phyloP scores from a whole-genome alignment of 2,113 vertebrate species.

The Dolichotis patagonum region DNA sequence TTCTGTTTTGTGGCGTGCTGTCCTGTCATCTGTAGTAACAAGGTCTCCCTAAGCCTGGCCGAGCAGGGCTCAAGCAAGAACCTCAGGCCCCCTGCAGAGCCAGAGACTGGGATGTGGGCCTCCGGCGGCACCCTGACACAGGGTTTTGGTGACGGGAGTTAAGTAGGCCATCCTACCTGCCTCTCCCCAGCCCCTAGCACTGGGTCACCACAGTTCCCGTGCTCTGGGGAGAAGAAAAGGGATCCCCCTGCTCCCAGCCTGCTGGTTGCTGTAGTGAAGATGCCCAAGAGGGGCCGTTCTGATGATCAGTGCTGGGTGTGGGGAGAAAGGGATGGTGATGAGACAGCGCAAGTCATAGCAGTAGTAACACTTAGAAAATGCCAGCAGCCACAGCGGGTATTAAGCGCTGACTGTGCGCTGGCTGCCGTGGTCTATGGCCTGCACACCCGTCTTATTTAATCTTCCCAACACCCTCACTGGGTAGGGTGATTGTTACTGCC shows the following conservation, averaged over 20 bases:
- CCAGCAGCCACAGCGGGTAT: not conserved
- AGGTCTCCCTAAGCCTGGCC: not conserved
- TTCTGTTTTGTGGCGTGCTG: fast-evolving
- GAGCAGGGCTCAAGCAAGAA: fast-evolving
- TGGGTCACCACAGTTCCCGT: fast-evolving
- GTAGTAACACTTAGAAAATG: fast-evolving
- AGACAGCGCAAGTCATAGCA: fast-evolving
- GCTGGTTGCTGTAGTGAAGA: too few relatives aligned
- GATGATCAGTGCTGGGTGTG: not conserved
- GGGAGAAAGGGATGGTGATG: not conserved
- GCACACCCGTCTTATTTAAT: not conserved
- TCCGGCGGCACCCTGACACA: too few relatives aligned
- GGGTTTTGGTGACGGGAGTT: not conserved
- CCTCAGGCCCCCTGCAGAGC: not conserved
- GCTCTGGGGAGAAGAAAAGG: not conserved
- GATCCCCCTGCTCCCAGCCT: not conserved
- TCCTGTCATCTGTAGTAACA: not conserved
- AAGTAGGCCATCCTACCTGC: not conserved
- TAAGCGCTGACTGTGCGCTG: not conserved
- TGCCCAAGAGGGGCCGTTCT: not conserved
- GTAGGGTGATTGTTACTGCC: not conserved
- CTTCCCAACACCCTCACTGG: not conserved
- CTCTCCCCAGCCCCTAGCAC: fast-evolving
- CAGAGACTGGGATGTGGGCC: too few relatives aligned
- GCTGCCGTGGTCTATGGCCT: too few relatives aligned